A percentile compares a stretch with the other conserved stretches of the same genome.
These are phyloP conservation scores for Astatoreochromis straeleni DNA, from an alignment of 2,113 vertebrate genomes.

Conservation along the genomic window DNA sequence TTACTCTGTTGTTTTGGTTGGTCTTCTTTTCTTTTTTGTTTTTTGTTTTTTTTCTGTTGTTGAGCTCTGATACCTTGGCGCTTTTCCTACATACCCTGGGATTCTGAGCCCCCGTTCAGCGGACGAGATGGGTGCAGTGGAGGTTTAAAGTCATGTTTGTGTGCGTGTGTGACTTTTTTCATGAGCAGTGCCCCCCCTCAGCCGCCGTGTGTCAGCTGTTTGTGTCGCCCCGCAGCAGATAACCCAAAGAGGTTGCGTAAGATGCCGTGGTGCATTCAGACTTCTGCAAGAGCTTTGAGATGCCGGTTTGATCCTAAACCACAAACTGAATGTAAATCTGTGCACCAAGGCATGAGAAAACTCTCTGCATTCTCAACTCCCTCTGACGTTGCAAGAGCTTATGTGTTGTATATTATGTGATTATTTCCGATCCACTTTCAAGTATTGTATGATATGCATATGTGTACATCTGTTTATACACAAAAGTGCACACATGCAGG, in stretches of 20 bases:
- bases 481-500: conserved; percentile 43
- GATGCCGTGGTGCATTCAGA: conserved; percentile 5
- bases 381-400: conserved; percentile 21
- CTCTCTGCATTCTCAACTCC: neutral
- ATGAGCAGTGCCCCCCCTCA: conserved; percentile 14
- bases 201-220: conserved; percentile 17
- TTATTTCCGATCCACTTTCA: conserved; percentile 51
- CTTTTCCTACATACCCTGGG: neutral
- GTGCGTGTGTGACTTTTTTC: conserved; percentile 22
- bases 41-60: neutral
- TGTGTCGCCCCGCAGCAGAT: conserved; percentile 27
- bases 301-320: conserved; percentile 30
- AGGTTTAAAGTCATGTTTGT: conserved; percentile 22
- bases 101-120: neutral
- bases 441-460: conserved; percentile 62
- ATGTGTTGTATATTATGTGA: conserved; percentile 66
- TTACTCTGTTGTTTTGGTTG: neutral
- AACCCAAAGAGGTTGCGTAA: conserved; percentile 50
- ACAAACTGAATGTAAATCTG: conserved; percentile 64
- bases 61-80: conserved; percentile 13
- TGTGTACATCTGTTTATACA: conserved; percentile 68
- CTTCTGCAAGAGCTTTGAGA: conserved; percentile 8
- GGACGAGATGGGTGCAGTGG: conserved; percentile 19
- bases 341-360: conserved; percentile 28
- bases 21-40: neutral